phyloP scores from a whole-genome alignment of 2,113 vertebrate genomes.

The Oxyura jamaicensis region DNA sequence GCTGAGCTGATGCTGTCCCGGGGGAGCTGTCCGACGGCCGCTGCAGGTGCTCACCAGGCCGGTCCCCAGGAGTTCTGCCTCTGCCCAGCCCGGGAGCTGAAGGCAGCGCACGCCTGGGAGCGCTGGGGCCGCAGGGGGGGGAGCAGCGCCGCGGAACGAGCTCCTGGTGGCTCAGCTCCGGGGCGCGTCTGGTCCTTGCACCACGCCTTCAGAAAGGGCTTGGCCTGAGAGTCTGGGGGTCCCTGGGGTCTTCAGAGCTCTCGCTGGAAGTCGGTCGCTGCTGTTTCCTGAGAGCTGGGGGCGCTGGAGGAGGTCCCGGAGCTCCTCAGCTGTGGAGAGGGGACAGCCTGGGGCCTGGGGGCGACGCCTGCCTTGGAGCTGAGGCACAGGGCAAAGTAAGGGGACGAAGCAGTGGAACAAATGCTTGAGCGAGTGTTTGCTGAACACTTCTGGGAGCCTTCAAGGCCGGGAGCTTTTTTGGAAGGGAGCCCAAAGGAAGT shows the following conservation, averaged over 20 bases:
- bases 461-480: background rate
- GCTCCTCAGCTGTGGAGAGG: background rate
- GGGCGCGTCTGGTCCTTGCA: rapidly evolving
- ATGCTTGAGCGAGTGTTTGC: background rate
- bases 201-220: background rate
- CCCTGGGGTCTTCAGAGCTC: background rate
- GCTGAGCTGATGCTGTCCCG: background rate
- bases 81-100: background rate
- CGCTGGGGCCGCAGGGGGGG: rapidly evolving
- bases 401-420: background rate
- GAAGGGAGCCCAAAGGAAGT: background rate
- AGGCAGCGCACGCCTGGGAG: background rate
- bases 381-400: background rate
- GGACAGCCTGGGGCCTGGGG: rapidly evolving
- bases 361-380: background rate
- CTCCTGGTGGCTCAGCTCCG: background rate
- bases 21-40: background rate
- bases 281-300: background rate
- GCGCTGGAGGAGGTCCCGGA: background rate
- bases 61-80: background rate
- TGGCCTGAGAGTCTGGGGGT: background rate
- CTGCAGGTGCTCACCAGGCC: rapidly evolving
- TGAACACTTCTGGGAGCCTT: rapidly evolving
- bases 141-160: rapidly evolving
- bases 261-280: background rate